phyloP scores from a whole-genome alignment of 2,888 invertebrate species.

The Rhorus exstirpatorius region DNA sequence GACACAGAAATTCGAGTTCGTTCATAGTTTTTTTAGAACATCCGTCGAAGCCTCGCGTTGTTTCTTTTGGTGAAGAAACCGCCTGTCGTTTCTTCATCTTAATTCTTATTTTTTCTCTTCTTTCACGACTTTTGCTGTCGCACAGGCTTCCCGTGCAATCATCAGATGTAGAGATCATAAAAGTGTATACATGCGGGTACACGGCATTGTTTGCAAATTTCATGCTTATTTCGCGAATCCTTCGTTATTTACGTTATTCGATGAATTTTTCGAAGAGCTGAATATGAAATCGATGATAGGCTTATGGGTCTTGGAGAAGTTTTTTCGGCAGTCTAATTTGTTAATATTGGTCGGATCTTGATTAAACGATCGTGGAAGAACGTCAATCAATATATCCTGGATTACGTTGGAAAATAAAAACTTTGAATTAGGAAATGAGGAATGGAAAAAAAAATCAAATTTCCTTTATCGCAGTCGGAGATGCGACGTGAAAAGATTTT shows the following conservation, averaged over 20 bases:
- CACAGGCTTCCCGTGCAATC: slow-evolving; percentile 50
- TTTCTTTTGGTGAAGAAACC: slow-evolving; percentile 20
- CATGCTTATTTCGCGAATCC: background rate
- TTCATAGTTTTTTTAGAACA: slow-evolving; percentile 12
- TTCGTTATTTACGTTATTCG: background rate
- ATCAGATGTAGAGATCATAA: slow-evolving; percentile 38
- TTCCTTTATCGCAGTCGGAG: background rate
- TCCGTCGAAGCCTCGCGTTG: slow-evolving; percentile 14
- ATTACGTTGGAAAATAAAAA: too few species aligned
- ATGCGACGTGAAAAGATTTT: background rate
- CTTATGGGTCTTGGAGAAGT: too few species aligned
- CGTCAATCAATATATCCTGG: too few species aligned
- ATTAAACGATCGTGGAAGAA: too few species aligned
- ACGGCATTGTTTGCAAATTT: slow-evolving; percentile 28
- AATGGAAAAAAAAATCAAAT: too few species aligned
- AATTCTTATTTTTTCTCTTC: slow-evolving; percentile 26
- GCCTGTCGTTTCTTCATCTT: slow-evolving; percentile 40
- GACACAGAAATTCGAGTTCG: slow-evolving; percentile 20
- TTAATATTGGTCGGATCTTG: too few species aligned
- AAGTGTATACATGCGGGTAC: slow-evolving; percentile 20
- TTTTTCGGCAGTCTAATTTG: too few species aligned
- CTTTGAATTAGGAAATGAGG: background rate
- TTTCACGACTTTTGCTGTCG: slow-evolving; percentile 47
- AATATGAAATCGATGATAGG: too few species aligned
- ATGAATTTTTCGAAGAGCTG: background rate